Evolutionary conservation across 2,113 vertebrate genomes (phyloP), one percentile per base, ranked within the genome.

Genomic region (Engystomops pustulosus): DNA sequence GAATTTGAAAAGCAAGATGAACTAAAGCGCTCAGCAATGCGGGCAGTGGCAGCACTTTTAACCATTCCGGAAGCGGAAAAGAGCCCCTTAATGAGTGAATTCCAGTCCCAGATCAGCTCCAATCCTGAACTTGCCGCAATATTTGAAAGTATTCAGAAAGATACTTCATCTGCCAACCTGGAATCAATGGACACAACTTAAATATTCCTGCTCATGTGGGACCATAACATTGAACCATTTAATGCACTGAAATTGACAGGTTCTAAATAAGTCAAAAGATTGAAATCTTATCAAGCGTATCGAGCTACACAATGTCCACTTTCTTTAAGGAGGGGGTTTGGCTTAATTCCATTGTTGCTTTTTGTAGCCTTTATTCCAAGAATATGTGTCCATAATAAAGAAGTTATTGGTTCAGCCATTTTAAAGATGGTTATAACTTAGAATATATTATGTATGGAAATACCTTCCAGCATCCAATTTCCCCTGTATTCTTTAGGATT

Each of bases 161-260:
- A 99, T 95, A 98, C 97, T 79, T 96, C 95, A 87, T 97, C 97
- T 27, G 94, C 97, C 92, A 99, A 97, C 91, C 96, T 99, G 95
- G 97, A 99, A 92, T 99, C 96, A 89, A 99, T 99, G 97, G 97
- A 99, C 96, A 99, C 98, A 93, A 99, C 96, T 91, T 99, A 99
- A 88, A 91, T 91, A 87, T 87, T 90, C 89, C 89, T 88, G 90
- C 83, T 89, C 86, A 88, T 80, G 77, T 88, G 90, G 93, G 94
- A 94, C 94, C 93, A 89, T 95, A 91, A 87, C 87, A 89, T 94
- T 91, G 93, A 95, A 94, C 92, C 94, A 93, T 95, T 94, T 86
- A 92, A 95, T 97, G 97, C 97, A 98, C 95, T 99, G 97, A 96
- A 96, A 93, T 94, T 92, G 90, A 94, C 94, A 92, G 91, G 92